These are phyloP conservation scores for Catharus ustulatus DNA, from an alignment of 2,797 vertebrate species.

Conservation along the genomic window DNA sequence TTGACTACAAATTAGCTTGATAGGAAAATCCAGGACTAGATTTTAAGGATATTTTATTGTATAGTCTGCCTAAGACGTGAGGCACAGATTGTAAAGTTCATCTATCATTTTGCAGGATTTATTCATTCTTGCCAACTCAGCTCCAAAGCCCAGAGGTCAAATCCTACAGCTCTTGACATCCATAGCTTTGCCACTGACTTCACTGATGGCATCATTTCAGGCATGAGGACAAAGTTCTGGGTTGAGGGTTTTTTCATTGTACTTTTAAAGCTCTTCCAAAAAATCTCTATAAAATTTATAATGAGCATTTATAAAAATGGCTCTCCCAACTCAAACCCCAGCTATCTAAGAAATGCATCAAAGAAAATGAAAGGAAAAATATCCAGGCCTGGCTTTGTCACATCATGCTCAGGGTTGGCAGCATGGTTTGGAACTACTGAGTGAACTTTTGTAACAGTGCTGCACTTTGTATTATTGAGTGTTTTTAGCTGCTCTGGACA, in stretches of 20 bases:
- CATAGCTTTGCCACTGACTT: conserved; percentile 33
- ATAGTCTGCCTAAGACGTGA: neutral
- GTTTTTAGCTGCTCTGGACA: neutral
- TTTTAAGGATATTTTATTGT: conserved; percentile 35
- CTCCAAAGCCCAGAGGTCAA: conserved; percentile 31
- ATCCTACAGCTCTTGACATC: neutral
- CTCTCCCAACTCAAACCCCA: neutral
- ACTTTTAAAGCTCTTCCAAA: neutral
- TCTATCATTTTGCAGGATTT: conserved; percentile 28
- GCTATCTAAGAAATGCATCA: neutral
- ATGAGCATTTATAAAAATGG: neutral
- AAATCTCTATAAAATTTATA: neutral
- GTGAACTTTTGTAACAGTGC: neutral
- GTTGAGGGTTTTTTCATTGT: neutral
- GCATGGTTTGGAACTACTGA: neutral
- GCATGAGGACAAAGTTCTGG: neutral
- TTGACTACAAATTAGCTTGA: neutral
- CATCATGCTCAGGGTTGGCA: neutral
- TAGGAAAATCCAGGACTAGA: neutral
- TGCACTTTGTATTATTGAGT: neutral
- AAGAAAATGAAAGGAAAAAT: neutral
- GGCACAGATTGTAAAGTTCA: conserved; percentile 6
- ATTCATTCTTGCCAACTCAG: conserved; percentile 35
- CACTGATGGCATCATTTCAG: conserved; percentile 46
- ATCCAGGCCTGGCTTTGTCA: neutral